Conservation (phyloP, 2,113 vertebrate genomes). For the Solea senegalensis region DNA sequence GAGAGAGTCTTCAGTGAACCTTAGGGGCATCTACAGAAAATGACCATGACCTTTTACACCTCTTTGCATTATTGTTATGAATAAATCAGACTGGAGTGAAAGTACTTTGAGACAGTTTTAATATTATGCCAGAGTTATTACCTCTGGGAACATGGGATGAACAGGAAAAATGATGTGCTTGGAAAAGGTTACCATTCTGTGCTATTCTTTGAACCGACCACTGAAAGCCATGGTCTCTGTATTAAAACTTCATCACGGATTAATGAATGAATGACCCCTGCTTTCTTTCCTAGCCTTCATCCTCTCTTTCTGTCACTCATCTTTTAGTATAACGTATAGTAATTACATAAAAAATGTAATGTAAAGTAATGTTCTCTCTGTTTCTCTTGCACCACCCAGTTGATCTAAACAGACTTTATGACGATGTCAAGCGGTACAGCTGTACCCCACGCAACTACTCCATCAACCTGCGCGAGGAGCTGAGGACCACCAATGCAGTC, state of each 20-base stretch:
- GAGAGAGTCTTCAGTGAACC: slow-evolving; percentile 3
- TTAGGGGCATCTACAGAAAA: no score
- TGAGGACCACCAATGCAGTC: slow-evolving; percentile 87
- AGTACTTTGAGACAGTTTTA: not conserved
- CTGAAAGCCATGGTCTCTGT: slow-evolving; percentile 27
- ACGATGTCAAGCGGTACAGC: slow-evolving; percentile 95
- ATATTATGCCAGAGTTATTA: no score
- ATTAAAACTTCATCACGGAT: slow-evolving; percentile 17
- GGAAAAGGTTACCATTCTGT: no score
- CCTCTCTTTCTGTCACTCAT: slow-evolving; percentile 7
- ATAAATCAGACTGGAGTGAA: not conserved
- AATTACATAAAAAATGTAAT: not conserved
- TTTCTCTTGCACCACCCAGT: slow-evolving; percentile 77
- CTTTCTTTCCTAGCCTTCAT: slow-evolving; percentile 17
- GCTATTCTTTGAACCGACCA: no score
- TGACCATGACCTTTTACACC: slow-evolving; percentile 4
- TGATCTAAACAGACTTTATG: slow-evolving; percentile 92
- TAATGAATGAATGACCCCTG: slow-evolving; percentile 32
- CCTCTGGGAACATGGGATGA: no score
- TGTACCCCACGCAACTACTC: slow-evolving; percentile 96
- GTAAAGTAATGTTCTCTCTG: not conserved
- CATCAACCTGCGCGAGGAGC: slow-evolving; percentile 92
- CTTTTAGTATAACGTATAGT: not conserved
- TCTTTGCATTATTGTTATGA: not conserved
- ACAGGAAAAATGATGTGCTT: no score